These are phyloP conservation scores for Prionailurus viverrinus DNA, from an alignment of 2,113 vertebrate genomes.

Conservation along the genomic window DNA sequence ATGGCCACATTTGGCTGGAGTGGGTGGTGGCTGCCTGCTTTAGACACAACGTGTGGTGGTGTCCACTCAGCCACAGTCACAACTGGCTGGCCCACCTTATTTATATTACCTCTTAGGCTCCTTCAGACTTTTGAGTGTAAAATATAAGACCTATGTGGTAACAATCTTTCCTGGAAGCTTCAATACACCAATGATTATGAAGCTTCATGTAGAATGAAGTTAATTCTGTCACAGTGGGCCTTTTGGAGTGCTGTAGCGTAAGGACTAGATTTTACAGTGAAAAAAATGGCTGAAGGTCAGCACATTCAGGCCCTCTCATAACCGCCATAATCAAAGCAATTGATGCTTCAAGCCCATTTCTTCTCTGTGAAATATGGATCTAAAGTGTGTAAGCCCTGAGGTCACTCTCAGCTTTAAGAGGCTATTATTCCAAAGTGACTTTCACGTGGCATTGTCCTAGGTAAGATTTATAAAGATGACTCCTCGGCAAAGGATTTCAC, in stretches of 20 bases:
- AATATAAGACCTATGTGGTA: background rate
- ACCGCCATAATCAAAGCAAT: constrained; percentile 21
- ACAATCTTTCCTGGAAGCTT: background rate
- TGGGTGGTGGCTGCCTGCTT: background rate
- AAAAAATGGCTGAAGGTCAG: constrained; percentile 43
- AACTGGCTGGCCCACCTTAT: background rate
- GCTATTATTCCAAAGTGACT: constrained; percentile 69
- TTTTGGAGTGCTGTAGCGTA: background rate
- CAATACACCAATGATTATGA: background rate
- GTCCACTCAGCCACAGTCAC: background rate
- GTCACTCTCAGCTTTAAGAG: constrained; percentile 48
- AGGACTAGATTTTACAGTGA: background rate
- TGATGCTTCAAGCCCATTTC: background rate
- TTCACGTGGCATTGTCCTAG: constrained; percentile 54
- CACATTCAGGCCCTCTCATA: background rate
- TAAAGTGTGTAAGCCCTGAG: background rate
- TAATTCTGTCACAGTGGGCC: background rate
- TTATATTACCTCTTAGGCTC: background rate
- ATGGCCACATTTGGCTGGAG: background rate
- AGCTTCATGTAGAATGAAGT: background rate
- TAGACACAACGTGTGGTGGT: background rate
- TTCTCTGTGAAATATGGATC: constrained; percentile 57
- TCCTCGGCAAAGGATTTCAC: constrained; percentile 29
- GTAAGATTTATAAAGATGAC: constrained; percentile 66
- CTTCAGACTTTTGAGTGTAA: background rate